Base-by-base conservation (phyloP, 2,888 invertebrate species). In the Petrolisthes cinctipes region DNA sequence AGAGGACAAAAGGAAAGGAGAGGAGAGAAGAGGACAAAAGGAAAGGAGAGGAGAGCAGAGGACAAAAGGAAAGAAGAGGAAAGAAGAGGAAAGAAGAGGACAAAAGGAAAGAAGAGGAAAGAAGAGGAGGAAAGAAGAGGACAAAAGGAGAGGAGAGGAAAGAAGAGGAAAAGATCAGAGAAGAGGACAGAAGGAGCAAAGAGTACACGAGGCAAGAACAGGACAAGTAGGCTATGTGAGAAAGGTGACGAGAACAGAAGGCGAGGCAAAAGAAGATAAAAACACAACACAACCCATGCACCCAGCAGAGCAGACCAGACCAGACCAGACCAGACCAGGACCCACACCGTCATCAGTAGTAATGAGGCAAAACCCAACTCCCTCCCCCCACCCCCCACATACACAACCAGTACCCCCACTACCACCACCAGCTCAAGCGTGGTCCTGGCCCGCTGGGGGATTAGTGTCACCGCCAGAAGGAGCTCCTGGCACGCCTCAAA, bases 381-480 rank as follows among this genome's bases (percentile, higher is more conserved):
- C 53, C 7, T 53, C 23, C 51, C 51, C 71, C 37, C 37, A 0
- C 37, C 37, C 37, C 37, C 37, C 37, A 37, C 37, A 37, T 2
- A 37, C 37, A 37, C 37, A 37, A 37, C 37, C 37, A 37, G 1
- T 37, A 37, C 37, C 37, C 37, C 37, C 37, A n/a, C n/a, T 37
- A 37, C 37, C 37, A 1, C 14, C 66, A 51, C 53, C 53, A 78
- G 78, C 78, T 11, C 53, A 51, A 54, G 5, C 73, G 78, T 68
- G 78, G 66, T 79, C 85, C 20, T 37, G 78, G 37, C 53, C 80
- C 68, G 80, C 23, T 80, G 66, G 17, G 85, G 85, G 85, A 85
- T 85, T 85, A 85, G 71, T 80, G 85, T 85, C 85, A 79, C 85
- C 17, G 23, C 78, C 56, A 85, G 80, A 85, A 85, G 71, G 79